Evolutionary conservation across 2,113 vertebrate genomes (phyloP), one percentile per base, ranked within the genome.

Genomic region (Meleagris gallopavo): DNA sequence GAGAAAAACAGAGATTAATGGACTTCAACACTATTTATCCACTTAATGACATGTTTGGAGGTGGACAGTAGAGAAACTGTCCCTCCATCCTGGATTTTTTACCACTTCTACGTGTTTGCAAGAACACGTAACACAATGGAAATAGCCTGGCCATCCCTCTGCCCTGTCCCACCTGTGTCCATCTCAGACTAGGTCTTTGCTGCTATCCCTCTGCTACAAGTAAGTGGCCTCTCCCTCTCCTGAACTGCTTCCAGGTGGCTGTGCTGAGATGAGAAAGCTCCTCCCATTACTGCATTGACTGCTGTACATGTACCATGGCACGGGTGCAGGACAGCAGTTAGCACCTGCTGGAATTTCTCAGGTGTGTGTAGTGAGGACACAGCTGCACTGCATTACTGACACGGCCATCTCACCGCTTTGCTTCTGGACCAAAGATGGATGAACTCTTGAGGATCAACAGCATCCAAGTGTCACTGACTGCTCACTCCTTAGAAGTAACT

Each of bases 1-100:
- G 11, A 93, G 61, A 71, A 52, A 71, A 94, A 64, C 22, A 36
- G 80, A 94, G 62, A 93, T 75, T 64, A 90, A 86, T 65, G 48
- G 46, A 32, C 58, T 13, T 61, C 65, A 78, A 52, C 19, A 74
- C 7, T 25, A 17, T 29, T 32, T 27, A 70, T 54, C 24, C 60
- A 66, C 41, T 86, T 38, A 43, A 9, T 43, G 21, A 10, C 34
- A 25, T 25, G 21, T 75, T 30, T 27, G 32, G 46, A 72, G 52
- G 40, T 7, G n/a, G 48, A 34, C 38, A 54, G 24, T 11, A 46
- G 72, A 72, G 36, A 57, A 10, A 18, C 9, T 3, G 13, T 0
- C 1, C 15, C 22, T 83, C 20, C n/a, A 54, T 29, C 29, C 52
- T 58, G 25, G 22, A 13, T 65, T 43, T 64, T 67, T 72, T 48